Base-by-base conservation (phyloP, 2,888 invertebrate genomes). In the Ariolimax columbianus region DNA sequence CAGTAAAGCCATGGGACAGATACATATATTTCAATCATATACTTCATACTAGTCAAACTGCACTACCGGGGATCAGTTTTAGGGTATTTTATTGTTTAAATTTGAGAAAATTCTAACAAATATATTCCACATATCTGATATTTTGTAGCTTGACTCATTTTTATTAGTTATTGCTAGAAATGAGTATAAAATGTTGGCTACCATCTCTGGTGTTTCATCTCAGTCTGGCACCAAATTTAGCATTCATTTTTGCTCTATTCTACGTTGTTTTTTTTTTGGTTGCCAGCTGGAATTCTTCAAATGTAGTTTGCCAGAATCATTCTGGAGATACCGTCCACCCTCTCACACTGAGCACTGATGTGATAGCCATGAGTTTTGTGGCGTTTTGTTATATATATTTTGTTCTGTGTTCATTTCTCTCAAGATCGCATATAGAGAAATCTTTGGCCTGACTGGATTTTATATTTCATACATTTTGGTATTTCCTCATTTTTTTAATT, bases 291-390 rank as follows among this genome's bases (percentile, higher is more conserved):
- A 26, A 63, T 30, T 26, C 30, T n/a, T 11, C 30, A 30, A 30
- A n/a, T 63, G 30, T 63, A 17, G 59, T 23, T 23, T 59, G 33
- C 66, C 66, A 70, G 36, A 83, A 73, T 77, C 40, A 83, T 66
- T 47, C 33, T 73, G 30, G 55, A 83, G 33, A 77, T 83, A 47
- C 83, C 83, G 83, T 83, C 83, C 83, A 83, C 68, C 63, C 68
- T 47, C 77, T 47, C n/a, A 72, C 47, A n/a, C 66, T 43, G 51
- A 83, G 83, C 68, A 77, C 47, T 43, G 43, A 63, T 83, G 83
- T 83, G 83, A 83, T 83, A 83, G 83, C 83, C 83, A 77, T 84
- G 26, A 47, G 75, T 84, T 66, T 75, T 70, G 63, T 79, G 75
- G 75, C 73, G 73, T 84, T 59, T 40, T 63, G 26, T 80, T 80